Percentiles rank a stretch among this genome's conserved stretches.
These are phyloP conservation scores for Sebastes steindachneri DNA, from an alignment of 2,797 vertebrate genomes.

Conservation along the genomic window DNA sequence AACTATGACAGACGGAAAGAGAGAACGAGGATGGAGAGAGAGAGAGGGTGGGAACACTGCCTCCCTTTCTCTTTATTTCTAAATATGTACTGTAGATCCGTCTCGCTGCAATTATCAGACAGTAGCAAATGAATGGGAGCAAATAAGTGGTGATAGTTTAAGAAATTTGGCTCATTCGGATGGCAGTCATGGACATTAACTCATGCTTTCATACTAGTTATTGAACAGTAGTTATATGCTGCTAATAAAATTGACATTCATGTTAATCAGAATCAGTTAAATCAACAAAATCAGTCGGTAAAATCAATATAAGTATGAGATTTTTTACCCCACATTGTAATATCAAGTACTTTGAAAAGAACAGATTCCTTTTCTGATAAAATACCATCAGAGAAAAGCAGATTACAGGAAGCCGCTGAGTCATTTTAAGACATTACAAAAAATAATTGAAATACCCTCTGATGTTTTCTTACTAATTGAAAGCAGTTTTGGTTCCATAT, in stretches of 20 bases:
- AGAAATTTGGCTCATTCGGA: background rate
- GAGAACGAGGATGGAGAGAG: conserved; percentile 26
- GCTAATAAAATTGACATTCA: background rate
- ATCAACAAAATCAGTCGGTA: background rate
- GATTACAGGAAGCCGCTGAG: background rate
- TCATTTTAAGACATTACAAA: background rate
- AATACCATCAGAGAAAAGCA: background rate
- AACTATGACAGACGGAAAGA: conserved; percentile 65
- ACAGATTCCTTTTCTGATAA: background rate
- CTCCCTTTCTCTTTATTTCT: conserved; percentile 20
- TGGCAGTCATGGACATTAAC: background rate
- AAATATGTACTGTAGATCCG: conserved; percentile 17
- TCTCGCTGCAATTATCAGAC: conserved; percentile 5
- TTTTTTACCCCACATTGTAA: background rate
- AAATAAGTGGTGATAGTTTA: background rate
- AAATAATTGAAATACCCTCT: background rate
- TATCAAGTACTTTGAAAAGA: background rate
- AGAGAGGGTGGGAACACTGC: conserved; percentile 37
- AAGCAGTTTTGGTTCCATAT: background rate
- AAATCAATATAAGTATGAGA: background rate
- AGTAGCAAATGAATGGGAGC: background rate
- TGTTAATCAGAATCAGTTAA: background rate
- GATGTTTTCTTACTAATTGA: background rate
- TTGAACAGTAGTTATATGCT: background rate
- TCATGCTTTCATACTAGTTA: background rate